Evolutionary conservation across 2,888 invertebrate species (phyloP), one percentile per base, ranked within the genome.

Genomic region (Beris morrisii): DNA sequence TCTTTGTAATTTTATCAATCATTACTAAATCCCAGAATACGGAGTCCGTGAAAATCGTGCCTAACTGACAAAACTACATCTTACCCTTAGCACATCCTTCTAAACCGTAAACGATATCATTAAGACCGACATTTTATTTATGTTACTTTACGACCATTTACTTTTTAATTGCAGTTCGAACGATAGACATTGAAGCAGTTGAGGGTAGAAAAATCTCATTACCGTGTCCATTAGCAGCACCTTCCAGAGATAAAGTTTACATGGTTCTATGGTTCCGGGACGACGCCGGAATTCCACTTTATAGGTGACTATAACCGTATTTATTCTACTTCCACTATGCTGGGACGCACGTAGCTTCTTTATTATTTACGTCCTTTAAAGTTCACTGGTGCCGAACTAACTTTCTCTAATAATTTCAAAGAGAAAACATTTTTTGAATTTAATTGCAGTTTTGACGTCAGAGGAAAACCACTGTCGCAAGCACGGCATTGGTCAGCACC

Each of bases 211-310:
- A 87, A 75, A 90, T 91, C 50, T 88, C 88, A 81, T 84, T 92
- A 75, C 90, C 91, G 9, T 92, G 92, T 79, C 89, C 91, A 81
- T 88, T 92, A 65, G 87, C 87, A 68, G 88, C 91, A 12, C 87
- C 88, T 31, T 87, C 86, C 74, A 87, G 89, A 76, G 92, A 92
- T 81, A 89, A 88, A 77, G 88, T 91, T 67, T 89, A 90, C 82
- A 91, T 92, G 89, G 91, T 92, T 64, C 88, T 92, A 79, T 92
- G 92, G 92, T 92, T 91, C 81, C 85, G 88, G 72, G 88, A 90
- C 73, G 90, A 90, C 72, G 88, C 88, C 48, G 91, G 90, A 46
- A 88, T 88, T 73, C 91, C 92, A 5, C 83, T 92, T 50, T 92
- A 92, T 84, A 91, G 91, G 92, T 92, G 52, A 59, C 15, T 57